Evolutionary conservation across 2,888 invertebrate species (phyloP).

Genomic region (Melanchra persicariae): DNA sequence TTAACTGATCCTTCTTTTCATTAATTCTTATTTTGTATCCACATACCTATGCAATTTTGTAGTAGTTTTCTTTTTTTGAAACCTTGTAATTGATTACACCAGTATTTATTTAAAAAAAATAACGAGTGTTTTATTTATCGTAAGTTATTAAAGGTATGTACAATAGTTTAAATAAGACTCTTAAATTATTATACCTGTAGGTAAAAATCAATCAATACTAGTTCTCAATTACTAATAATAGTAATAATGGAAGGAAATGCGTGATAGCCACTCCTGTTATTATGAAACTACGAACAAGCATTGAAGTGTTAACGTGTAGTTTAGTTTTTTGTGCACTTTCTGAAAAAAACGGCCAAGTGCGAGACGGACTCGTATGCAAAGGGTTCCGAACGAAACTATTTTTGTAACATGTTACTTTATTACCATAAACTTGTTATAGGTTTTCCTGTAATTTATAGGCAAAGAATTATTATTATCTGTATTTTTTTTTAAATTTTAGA

Average conservation of each 20-base stretch:
- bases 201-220: not conserved
- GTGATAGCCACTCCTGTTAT: not conserved
- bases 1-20: not conserved
- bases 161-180: not conserved
- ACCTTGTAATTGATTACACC: not conserved
- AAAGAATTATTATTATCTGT: too few species aligned
- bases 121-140: not conserved
- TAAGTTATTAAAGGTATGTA: not conserved
- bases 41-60: not conserved
- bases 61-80: not conserved
- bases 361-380: too few species aligned
- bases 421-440: too few species aligned
- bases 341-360: too few species aligned
- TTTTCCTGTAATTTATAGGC: too few species aligned
- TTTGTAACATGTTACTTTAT: too few species aligned
- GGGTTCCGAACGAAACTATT: too few species aligned
- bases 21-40: not conserved
- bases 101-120: not conserved
- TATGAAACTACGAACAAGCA: not conserved
- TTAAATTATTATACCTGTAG: not conserved
- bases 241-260: slow-evolving; percentile 29
- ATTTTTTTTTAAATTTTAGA: too few species aligned
- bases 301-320: not conserved
- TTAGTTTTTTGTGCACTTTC: not conserved
- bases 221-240: slow-evolving; percentile 12